Conservation (phyloP, 1,140 invertebrate genomes). For the Pissodes strobi region DNA sequence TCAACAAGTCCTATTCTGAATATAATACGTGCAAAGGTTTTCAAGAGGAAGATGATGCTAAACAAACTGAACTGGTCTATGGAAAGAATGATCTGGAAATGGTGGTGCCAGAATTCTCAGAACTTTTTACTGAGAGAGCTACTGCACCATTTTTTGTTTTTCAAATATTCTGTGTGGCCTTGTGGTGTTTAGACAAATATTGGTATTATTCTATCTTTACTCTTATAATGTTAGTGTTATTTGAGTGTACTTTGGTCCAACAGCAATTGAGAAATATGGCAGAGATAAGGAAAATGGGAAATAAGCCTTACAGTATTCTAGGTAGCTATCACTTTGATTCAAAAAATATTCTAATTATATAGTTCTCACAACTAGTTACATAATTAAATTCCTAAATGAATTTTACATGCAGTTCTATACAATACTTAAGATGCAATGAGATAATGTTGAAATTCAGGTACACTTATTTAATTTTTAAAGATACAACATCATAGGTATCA, state of each 20-base stretch:
- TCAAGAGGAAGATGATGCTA: constrained; percentile 77
- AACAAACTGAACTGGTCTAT: constrained; percentile 77
- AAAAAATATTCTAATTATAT: no score
- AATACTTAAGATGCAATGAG: no score
- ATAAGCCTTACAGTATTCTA: constrained; percentile 88
- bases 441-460: no score
- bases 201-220: constrained; percentile 99
- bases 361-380: no score
- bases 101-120: constrained; percentile 93
- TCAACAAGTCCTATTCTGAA: constrained; percentile 68
- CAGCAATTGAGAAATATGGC: constrained; percentile 98
- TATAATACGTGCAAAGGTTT: constrained; percentile 90
- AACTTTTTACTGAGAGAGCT: constrained; percentile 95
- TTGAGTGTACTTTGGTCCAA: constrained; percentile 97
- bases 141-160: constrained; percentile 99
- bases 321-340: no score
- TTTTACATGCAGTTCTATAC: no score
- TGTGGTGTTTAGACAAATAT: constrained; percentile 99
- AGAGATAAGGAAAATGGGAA: constrained; percentile 99
- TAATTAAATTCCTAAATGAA: no score
- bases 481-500: no score
- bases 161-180: constrained; percentile 92
- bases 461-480: no score
- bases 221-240: constrained; percentile 94
- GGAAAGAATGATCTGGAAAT: constrained; percentile 86